Percentiles rank a stretch among this genome's conserved stretches.
Evolutionary conservation across 30 jellyfish, hydroid and myxozoan species (phyloP).

Genomic region (Aurelia sp.): DNA sequence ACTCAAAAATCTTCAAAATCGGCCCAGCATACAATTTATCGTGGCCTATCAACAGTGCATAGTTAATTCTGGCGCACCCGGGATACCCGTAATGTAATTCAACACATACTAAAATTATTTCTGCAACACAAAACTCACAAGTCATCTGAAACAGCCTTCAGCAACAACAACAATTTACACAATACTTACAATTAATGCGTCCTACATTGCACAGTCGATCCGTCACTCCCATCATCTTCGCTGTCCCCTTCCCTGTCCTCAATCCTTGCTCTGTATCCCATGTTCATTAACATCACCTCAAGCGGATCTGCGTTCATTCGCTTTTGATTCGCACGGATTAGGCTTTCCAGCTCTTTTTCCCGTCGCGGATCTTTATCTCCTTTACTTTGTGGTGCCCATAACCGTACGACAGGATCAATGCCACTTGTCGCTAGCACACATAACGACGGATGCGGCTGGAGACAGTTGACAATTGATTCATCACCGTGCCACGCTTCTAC

Average conservation of each 20-base stretch:
- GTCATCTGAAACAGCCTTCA: too few relatives aligned
- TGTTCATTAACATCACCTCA: conserved; percentile 96
- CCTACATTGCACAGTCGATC: conserved; percentile 78
- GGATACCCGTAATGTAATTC: too few relatives aligned
- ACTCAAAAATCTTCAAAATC: too few relatives aligned
- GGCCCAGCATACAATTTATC: too few relatives aligned
- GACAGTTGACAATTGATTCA: conserved; percentile 95
- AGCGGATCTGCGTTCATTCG: conserved; percentile 98
- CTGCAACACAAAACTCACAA: too few relatives aligned
- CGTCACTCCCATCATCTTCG: conserved; percentile 72
- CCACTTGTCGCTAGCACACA: conserved; percentile 98
- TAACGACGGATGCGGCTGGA: conserved; percentile 95
- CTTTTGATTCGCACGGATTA: conserved; percentile 93
- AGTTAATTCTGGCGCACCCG: too few relatives aligned
- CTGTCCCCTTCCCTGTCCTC: conserved; percentile 66
- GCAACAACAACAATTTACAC: background rate
- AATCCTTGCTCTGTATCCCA: conserved; percentile 86
- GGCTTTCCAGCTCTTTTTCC: conserved; percentile 81
- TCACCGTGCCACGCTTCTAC: conserved; percentile 99
- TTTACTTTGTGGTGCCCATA: conserved; percentile 90
- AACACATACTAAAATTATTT: too few relatives aligned
- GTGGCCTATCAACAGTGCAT: too few relatives aligned
- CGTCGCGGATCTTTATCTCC: conserved; percentile 74
- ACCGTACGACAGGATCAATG: conserved; percentile 95
- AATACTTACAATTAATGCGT: conserved; percentile 49